Percentiles rank a stretch among this genome's conserved stretches.
These are phyloP conservation scores for Phenganax stokvisi DNA, from an alignment of 92 coral and sea anemone species.

Conservation along the genomic window DNA sequence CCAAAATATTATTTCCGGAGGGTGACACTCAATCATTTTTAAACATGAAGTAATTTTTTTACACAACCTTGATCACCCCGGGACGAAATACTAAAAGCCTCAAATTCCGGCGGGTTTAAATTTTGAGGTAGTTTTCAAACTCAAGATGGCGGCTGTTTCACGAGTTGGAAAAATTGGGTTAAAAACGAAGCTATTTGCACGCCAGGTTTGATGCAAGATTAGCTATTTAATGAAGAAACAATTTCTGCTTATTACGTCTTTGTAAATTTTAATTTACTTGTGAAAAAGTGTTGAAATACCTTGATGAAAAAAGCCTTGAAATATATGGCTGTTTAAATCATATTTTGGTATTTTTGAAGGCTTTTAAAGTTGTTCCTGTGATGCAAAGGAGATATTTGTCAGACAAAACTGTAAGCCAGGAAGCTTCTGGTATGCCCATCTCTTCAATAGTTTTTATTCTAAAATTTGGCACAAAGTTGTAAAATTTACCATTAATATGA, in stretches of 20 bases:
- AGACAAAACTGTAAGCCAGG: not conserved
- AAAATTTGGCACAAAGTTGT: not conserved
- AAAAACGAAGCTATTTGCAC: constrained; percentile 16
- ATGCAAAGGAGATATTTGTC: constrained; percentile 8
- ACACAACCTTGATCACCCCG: not conserved
- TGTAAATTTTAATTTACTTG: not conserved
- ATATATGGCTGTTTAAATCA: not conserved
- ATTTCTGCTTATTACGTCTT: not conserved
- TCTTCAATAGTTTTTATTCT: not conserved
- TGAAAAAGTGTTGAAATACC: not conserved
- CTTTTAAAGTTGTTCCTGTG: not conserved
- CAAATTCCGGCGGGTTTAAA: not conserved
- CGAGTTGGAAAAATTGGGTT: constrained; percentile 3
- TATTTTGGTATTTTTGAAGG: not conserved
- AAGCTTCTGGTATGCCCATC: not conserved
- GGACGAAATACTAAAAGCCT: not conserved
- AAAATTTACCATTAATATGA: not conserved
- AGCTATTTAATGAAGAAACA: not conserved
- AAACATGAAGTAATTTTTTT: not conserved
- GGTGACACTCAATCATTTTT: not conserved
- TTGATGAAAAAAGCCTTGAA: not conserved
- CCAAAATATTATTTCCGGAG: not conserved
- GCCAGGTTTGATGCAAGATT: constrained; percentile 19
- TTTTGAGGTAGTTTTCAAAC: not conserved
- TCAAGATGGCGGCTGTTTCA: constrained; percentile 30